Percentiles rank a stretch among this genome's conserved stretches.
Conservation (phyloP, 2,888 invertebrate species). For the Chesias legatella region DNA sequence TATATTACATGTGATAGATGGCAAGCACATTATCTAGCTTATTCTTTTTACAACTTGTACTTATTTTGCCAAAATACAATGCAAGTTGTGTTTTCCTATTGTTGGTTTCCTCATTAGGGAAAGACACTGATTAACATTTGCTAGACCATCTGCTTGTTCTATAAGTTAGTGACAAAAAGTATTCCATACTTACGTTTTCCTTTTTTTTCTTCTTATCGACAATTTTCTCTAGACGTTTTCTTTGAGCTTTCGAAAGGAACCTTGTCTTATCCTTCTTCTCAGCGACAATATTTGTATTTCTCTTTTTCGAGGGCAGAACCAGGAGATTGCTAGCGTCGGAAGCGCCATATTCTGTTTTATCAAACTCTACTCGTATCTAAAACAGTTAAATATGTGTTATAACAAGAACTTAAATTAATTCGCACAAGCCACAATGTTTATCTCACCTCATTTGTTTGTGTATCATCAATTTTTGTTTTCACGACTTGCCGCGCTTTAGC, state of each 20-base stretch:
- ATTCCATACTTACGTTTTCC: constrained; percentile 89
- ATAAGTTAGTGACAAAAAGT: too few relatives aligned
- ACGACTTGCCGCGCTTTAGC: constrained; percentile 87
- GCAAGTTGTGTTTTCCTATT: too few relatives aligned
- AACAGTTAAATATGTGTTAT: constrained; percentile 26
- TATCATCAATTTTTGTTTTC: constrained; percentile 85
- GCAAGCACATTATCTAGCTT: too few relatives aligned
- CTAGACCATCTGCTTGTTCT: too few relatives aligned
- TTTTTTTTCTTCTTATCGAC: constrained; percentile 95
- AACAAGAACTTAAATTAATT: not conserved
- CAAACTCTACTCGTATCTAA: constrained; percentile 85
- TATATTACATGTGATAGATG: too few relatives aligned
- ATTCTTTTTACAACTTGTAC: too few relatives aligned
- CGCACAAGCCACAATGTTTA: too few relatives aligned
- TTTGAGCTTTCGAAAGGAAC: constrained; percentile 92
- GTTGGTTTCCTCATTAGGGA: too few relatives aligned
- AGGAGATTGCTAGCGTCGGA: constrained; percentile 88
- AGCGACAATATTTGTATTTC: constrained; percentile 85
- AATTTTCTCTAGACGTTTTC: constrained; percentile 91
- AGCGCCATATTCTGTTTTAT: constrained; percentile 76
- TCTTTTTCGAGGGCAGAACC: constrained; percentile 90
- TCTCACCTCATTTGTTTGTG: constrained; percentile 84
- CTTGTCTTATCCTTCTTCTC: constrained; percentile 79
- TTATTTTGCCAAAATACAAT: too few relatives aligned
- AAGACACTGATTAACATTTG: too few relatives aligned